Evolutionary conservation across 2,888 invertebrate species (phyloP), one percentile per base, ranked within the genome.

Genomic region (Conistra vaccinii): DNA sequence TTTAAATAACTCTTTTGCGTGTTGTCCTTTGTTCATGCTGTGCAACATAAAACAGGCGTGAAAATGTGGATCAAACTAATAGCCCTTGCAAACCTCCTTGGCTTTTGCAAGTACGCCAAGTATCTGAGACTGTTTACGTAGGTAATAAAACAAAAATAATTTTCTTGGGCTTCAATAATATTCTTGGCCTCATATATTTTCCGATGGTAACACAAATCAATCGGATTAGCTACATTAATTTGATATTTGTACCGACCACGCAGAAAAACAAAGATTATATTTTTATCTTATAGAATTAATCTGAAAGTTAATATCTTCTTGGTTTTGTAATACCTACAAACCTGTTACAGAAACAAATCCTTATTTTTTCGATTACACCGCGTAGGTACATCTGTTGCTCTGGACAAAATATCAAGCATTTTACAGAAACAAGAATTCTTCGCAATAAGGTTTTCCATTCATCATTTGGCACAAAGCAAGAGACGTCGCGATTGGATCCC

Each of bases 401-500:
- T 4, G 23, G 12, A 62, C 35, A 62, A 79, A 84, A 77, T 79
- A 72, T 66, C 62, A 35, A 69, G 69, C 58, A 70, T 74, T 84
- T 70, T 51, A 85, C 77, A 81, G 69, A 81, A 75, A 85, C 69
- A 83, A 78, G 79, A 57, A 79, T 81, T 72, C 71, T 69, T 79
- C 58, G 55, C 79, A 78, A 80, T 76, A 81, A 84, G 78, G 75
- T 84, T 83, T 85, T 85, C 88, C 85, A 89, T 90, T 90, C 89
- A 88, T 90, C 90, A 88, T 88, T 88, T 85, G 80, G 85, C 84
- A 91, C 89, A 90, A 90, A 89, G 88, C 89, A 85, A 29, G 85
- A 83, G 80, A 80, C 87, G 82, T 75, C 76, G 80, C 83, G 84
- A 88, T 90, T 84, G 86, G 85, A 87, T 90, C 90, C 88, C 90